A percentile compares a stretch with the other conserved stretches of the same genome.
Evolutionary conservation across 2,888 invertebrate species (phyloP).

Genomic region (Drosophila koepferae): DNA sequence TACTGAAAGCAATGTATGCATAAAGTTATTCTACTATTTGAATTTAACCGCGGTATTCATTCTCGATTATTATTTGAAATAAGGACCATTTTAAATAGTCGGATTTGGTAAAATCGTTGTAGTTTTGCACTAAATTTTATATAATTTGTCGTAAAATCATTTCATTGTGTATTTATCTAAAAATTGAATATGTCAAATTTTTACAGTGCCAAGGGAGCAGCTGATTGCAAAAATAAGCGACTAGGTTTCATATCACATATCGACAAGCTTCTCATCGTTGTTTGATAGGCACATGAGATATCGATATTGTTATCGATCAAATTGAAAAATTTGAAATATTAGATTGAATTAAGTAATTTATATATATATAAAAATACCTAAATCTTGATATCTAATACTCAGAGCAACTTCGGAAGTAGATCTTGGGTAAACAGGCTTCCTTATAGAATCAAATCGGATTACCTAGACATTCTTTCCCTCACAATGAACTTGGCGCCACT

Average conservation of each 20-base stretch:
- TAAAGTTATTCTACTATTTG: neutral
- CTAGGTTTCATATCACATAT: neutral
- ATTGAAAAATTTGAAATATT: neutral
- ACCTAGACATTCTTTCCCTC: too few relatives aligned
- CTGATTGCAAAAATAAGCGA: neutral
- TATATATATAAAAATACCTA: neutral
- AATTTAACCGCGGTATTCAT: neutral
- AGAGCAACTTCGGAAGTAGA: too few relatives aligned
- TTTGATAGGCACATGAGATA: neutral
- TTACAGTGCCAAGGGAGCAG: conserved; percentile 1
- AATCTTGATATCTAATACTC: too few relatives aligned
- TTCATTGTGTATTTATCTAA: neutral
- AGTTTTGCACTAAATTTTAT: neutral
- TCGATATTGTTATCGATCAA: neutral
- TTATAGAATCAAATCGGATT: too few relatives aligned
- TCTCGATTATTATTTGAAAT: neutral
- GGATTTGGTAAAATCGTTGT: neutral
- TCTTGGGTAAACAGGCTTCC: too few relatives aligned
- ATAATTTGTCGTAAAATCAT: neutral
- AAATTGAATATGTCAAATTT: too few relatives aligned
- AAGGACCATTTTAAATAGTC: too few relatives aligned
- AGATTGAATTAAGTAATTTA: neutral
- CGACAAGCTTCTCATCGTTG: neutral
- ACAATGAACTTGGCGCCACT: too few relatives aligned
- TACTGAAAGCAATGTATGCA: neutral